Percentiles rank a stretch among this genome's conserved stretches.
Conservation (phyloP, 1,140 invertebrate species). For the Polypedilum vanderplanki region DNA sequence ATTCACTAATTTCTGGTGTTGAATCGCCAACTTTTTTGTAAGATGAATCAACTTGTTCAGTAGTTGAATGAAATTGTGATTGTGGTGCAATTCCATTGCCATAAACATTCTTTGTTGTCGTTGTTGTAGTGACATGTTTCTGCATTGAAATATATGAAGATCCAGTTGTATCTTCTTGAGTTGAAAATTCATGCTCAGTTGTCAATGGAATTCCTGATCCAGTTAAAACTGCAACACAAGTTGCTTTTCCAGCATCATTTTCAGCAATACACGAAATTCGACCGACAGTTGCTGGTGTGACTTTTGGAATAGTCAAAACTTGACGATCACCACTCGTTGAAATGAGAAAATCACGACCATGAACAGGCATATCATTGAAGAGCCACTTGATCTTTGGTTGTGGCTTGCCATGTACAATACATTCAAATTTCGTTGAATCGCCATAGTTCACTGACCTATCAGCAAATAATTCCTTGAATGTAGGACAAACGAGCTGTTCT, state of each 20-base stretch:
- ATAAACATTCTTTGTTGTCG: slow-evolving; percentile 43
- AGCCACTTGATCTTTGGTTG: slow-evolving; percentile 68
- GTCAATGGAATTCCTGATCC: slow-evolving; percentile 37
- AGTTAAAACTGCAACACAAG: slow-evolving; percentile 54
- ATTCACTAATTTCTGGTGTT: slow-evolving; percentile 39
- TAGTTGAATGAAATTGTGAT: slow-evolving; percentile 13
- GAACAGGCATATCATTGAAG: slow-evolving; percentile 61
- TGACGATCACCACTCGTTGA: slow-evolving; percentile 64
- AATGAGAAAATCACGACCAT: slow-evolving; percentile 62
- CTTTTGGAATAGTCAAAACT: slow-evolving; percentile 56
- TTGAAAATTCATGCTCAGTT: slow-evolving; percentile 36
- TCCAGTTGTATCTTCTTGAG: slow-evolving; percentile 41
- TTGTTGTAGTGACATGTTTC: slow-evolving; percentile 42
- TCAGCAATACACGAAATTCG: slow-evolving; percentile 66
- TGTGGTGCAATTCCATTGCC: slow-evolving; percentile 44
- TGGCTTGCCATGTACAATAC: slow-evolving; percentile 61
- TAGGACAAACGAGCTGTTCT: slow-evolving; percentile 50
- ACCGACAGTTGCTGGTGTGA: slow-evolving; percentile 53
- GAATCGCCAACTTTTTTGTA: slow-evolving; percentile 40
- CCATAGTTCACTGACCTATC: slow-evolving; percentile 50
- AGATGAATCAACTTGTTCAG: slow-evolving; percentile 39
- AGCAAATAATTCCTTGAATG: slow-evolving; percentile 58
- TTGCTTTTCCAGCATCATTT: slow-evolving; percentile 63
- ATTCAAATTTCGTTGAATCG: slow-evolving; percentile 61
- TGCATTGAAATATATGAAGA: slow-evolving; percentile 42